A percentile compares a stretch with the other conserved stretches of the same genome.
These are phyloP conservation scores for Pantelozetes paolii DNA, from an alignment of 2,888 invertebrate genomes.

Conservation along the genomic window DNA sequence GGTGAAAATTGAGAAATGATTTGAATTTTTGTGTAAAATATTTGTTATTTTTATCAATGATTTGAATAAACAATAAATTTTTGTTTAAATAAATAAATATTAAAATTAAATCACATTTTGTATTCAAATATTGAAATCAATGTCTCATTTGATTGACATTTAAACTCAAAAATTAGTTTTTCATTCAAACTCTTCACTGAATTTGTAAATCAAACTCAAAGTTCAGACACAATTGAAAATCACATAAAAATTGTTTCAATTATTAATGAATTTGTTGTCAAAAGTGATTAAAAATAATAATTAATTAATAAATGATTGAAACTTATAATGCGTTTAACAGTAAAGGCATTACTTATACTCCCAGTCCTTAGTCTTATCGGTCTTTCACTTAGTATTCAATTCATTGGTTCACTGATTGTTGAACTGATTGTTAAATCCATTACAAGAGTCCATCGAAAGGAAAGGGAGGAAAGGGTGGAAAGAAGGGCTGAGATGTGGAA, in stretches of 20 bases:
- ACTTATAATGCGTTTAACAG: slow-evolving; percentile 28
- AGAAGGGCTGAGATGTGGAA: slow-evolving; percentile 62
- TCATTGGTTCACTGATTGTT: not conserved
- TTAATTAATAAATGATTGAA: not conserved
- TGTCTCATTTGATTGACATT: too few species aligned
- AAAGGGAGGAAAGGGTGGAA: not conserved
- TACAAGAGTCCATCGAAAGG: not conserved
- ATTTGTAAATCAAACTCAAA: too few species aligned
- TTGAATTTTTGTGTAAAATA: too few species aligned
- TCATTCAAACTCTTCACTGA: too few species aligned
- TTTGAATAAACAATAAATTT: not conserved
- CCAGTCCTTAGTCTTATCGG: slow-evolving; percentile 29
- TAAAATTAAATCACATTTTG: not conserved
- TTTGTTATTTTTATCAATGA: too few species aligned
- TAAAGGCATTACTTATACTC: slow-evolving; percentile 13
- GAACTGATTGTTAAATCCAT: not conserved
- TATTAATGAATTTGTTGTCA: not conserved
- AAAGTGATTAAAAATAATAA: not conserved
- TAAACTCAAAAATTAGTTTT: too few species aligned
- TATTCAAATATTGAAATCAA: too few species aligned
- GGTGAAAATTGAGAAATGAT: too few species aligned
- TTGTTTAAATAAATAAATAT: slow-evolving; percentile 7
- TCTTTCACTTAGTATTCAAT: slow-evolving; percentile 16
- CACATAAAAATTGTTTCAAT: not conserved
- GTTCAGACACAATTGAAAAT: not conserved